These are phyloP conservation scores for Selene dorsalis DNA, from an alignment of 2,797 vertebrate genomes.

Conservation along the genomic window DNA sequence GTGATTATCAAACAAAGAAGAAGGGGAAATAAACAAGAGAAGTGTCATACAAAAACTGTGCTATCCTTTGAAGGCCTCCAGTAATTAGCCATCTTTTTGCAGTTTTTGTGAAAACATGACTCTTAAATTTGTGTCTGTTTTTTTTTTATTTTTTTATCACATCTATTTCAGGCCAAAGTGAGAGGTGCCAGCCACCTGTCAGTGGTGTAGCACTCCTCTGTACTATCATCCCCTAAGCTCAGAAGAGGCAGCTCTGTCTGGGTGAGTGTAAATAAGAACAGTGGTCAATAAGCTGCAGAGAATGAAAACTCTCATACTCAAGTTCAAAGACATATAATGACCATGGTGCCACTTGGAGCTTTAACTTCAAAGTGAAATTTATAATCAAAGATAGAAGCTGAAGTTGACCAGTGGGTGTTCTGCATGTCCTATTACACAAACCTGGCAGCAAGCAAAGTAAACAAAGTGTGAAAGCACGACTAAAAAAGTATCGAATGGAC, in stretches of 20 bases:
- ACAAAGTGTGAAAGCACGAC: constrained; percentile 41
- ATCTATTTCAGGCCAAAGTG: constrained; percentile 8
- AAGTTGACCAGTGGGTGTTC: constrained; percentile 32
- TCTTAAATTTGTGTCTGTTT: constrained; percentile 24
- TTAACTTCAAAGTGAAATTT: constrained; percentile 32
- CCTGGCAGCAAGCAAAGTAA: constrained; percentile 27
- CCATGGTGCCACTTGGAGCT: not conserved
- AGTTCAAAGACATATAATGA: constrained; percentile 14
- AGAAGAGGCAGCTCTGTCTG: constrained; percentile 7
- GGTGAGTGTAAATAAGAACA: constrained; percentile 24
- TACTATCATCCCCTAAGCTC: constrained; percentile 19
- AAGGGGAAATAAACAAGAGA: not conserved
- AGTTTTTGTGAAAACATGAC: constrained; percentile 16
- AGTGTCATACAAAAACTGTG: not conserved
- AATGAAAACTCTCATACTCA: constrained; percentile 15
- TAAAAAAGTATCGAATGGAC: constrained; percentile 22
- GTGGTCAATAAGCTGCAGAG: constrained; percentile 16
- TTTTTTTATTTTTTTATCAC: constrained; percentile 29
- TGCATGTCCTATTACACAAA: constrained; percentile 28
- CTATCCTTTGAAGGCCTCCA: constrained; percentile 13
- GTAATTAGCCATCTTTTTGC: constrained; percentile 23
- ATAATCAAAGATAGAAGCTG: constrained; percentile 29
- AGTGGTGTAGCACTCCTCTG: constrained; percentile 19
- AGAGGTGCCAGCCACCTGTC: constrained; percentile 24
- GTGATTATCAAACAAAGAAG: constrained; percentile 25